A percentile compares a stretch with the other conserved stretches of the same genome.
phyloP scores from a whole-genome alignment of 2,888 invertebrate genomes.

The Gastracanthus pulcherrimus region DNA sequence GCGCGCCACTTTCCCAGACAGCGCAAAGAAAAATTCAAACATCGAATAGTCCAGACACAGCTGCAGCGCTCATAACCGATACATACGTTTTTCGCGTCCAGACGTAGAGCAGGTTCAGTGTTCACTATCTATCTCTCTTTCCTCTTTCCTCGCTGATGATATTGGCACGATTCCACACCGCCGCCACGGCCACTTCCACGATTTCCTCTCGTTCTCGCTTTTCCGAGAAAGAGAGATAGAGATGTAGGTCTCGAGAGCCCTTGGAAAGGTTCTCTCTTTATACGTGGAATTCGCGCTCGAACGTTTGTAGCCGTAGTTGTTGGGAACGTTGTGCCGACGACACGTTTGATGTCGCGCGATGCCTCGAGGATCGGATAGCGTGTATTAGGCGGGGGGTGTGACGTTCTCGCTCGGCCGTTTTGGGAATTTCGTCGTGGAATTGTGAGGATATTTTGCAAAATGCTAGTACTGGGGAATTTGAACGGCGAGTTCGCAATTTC shows the following conservation, averaged over 20 bases:
- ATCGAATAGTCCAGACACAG: too few relatives aligned
- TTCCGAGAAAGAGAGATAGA: not conserved
- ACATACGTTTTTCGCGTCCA: not conserved
- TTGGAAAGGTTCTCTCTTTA: not conserved
- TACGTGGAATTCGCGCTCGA: not conserved
- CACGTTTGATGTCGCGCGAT: conserved; percentile 1
- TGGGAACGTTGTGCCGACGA: not conserved
- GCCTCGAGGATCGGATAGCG: not conserved
- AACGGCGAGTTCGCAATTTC: too few relatives aligned
- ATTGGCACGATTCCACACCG: not conserved
- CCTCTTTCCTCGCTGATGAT: not conserved
- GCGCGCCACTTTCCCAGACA: too few relatives aligned
- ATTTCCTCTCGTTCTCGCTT: not conserved
- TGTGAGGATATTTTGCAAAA: too few relatives aligned
- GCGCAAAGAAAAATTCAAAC: too few relatives aligned
- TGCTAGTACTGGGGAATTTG: too few relatives aligned
- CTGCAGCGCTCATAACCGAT: not conserved
- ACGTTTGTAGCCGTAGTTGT: too few relatives aligned
- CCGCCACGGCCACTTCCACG: not conserved
- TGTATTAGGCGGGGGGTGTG: not conserved
- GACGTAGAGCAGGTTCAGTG: not conserved
- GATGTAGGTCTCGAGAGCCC: not conserved
- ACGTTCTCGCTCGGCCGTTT: too few relatives aligned
- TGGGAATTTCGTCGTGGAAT: too few relatives aligned
- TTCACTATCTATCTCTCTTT: not conserved